Evolutionary conservation across 2,888 invertebrate species (phyloP).

Genomic region (Melanargia galathea): DNA sequence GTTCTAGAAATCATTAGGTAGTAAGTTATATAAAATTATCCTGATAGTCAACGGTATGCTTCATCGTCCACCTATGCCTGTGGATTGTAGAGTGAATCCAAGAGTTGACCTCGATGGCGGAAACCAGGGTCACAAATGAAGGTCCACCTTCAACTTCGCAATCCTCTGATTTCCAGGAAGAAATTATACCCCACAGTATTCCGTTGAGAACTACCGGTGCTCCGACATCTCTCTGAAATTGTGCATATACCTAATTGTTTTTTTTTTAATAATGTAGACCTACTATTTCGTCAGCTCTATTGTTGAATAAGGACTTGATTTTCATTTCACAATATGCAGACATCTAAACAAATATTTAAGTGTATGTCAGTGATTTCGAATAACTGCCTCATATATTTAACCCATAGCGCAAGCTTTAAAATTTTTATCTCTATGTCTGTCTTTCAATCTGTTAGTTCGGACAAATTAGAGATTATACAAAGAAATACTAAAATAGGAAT

Average conservation of each 20-base stretch:
- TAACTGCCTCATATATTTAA: too few relatives aligned
- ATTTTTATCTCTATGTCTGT: too few relatives aligned
- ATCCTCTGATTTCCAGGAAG: slow-evolving; percentile 58
- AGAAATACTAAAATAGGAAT: too few relatives aligned
- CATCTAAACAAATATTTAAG: too few relatives aligned
- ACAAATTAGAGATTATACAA: too few relatives aligned
- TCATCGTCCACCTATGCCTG: slow-evolving; percentile 34
- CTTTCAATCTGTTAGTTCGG: too few relatives aligned
- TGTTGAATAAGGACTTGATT: too few relatives aligned
- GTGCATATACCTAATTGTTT: background rate
- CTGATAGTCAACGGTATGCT: slow-evolving; percentile 35
- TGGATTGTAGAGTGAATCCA: slow-evolving; percentile 59
- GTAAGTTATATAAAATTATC: slow-evolving; percentile 33
- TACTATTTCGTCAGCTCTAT: too few relatives aligned
- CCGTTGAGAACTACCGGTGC: slow-evolving; percentile 66
- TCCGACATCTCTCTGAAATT: slow-evolving; percentile 59
- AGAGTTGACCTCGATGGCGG: slow-evolving; percentile 50
- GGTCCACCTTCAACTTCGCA: slow-evolving; percentile 51
- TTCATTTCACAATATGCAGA: too few relatives aligned
- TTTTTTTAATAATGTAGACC: too few relatives aligned
- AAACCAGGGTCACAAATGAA: slow-evolving; percentile 54
- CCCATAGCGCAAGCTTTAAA: too few relatives aligned
- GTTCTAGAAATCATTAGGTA: background rate
- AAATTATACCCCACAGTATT: slow-evolving; percentile 59
- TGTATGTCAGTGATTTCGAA: too few relatives aligned